These are phyloP conservation scores for Myrmecophaga tridactyla DNA, from an alignment of 2,113 vertebrate genomes.

Conservation along the genomic window DNA sequence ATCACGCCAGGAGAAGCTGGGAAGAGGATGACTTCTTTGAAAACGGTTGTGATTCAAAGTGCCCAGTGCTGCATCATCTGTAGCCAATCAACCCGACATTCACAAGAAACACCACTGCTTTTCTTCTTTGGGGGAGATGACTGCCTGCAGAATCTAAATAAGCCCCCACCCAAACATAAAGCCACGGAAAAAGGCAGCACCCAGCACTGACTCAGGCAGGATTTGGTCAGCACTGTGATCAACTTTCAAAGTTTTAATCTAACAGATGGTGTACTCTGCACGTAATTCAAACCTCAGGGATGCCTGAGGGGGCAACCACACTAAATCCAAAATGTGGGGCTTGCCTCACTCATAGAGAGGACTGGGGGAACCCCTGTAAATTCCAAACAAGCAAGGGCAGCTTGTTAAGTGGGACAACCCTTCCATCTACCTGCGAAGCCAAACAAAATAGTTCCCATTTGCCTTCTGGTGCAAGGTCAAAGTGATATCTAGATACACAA, in stretches of 20 bases:
- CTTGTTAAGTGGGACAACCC: neutral
- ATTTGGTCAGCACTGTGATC: neutral
- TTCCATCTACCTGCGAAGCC: neutral
- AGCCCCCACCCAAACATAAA: neutral
- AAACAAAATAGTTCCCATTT: neutral
- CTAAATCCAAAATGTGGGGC: neutral
- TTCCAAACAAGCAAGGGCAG: neutral
- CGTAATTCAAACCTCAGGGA: neutral
- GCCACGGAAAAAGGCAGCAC: neutral
- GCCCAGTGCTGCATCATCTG: neutral
- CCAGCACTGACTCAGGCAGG: neutral
- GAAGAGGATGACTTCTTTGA: neutral
- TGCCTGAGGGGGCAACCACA: neutral
- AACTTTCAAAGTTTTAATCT: slow-evolving; percentile 36
- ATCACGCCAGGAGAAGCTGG: neutral
- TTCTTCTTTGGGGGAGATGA: slow-evolving; percentile 33
- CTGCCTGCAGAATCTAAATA: neutral
- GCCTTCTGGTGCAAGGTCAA: neutral
- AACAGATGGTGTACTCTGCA: neutral
- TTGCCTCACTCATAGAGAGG: neutral
- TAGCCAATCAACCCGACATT: neutral
- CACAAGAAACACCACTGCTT: neutral
- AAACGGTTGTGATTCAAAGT: neutral
- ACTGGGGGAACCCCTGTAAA: neutral
- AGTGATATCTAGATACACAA: neutral